phyloP scores from a whole-genome alignment of 2,113 vertebrate species.

The Podocnemis expansa region DNA sequence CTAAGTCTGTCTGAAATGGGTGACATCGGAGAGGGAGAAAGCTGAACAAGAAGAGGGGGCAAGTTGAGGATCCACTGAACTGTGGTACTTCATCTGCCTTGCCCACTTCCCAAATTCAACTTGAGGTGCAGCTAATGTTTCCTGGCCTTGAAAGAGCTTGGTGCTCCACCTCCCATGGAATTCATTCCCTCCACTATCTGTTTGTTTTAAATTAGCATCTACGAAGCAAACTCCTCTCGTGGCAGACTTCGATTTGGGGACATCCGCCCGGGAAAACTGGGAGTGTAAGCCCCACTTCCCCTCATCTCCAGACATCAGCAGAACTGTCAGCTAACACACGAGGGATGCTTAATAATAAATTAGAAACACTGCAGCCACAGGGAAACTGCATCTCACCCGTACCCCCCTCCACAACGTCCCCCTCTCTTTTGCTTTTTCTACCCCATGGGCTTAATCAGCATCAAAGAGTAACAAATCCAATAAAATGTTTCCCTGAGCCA shows the following conservation, averaged over 20 bases:
- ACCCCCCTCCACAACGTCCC: conserved; percentile 39
- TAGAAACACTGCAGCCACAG: conserved; percentile 72
- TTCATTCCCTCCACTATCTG: conserved; percentile 40
- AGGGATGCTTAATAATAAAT: conserved; percentile 83
- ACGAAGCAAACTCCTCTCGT: conserved; percentile 34
- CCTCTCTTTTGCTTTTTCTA: conserved; percentile 67
- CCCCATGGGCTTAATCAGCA: conserved; percentile 81
- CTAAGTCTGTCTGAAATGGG: not conserved
- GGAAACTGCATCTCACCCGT: conserved; percentile 59
- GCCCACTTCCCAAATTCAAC: rapidly evolving
- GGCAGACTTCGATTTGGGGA: conserved; percentile 38
- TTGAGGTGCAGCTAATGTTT: not conserved
- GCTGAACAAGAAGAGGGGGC: not conserved
- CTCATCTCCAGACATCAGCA: conserved; percentile 55
- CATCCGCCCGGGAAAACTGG: conserved; percentile 27
- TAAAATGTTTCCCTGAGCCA: conserved; percentile 80
- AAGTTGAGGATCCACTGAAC: not conserved
- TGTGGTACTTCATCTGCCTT: not conserved
- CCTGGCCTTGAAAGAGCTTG: conserved; percentile 8
- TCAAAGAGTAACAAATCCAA: conserved; percentile 85
- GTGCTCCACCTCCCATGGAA: conserved; percentile 11
- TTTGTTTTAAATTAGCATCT: conserved; percentile 67
- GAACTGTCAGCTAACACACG: conserved; percentile 70
- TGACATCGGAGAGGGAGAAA: not conserved
- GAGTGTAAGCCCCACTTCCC: conserved; percentile 43